Evolutionary conservation across 2,888 invertebrate genomes (phyloP).

Genomic region (Heliconius ethilla): DNA sequence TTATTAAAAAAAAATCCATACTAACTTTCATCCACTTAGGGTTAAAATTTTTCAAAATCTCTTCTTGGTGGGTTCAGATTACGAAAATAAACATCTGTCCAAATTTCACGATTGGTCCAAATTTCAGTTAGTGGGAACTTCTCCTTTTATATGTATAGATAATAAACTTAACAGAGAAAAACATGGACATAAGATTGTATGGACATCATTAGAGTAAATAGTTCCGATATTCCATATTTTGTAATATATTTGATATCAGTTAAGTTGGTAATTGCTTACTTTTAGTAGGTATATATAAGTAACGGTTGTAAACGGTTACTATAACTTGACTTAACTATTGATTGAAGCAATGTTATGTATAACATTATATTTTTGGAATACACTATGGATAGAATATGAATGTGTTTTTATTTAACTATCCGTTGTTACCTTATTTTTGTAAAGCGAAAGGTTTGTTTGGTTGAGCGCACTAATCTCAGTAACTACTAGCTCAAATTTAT

Average conservation of each 20-base stretch:
- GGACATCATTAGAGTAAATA: slow-evolving; percentile 8
- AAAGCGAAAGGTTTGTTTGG: neutral
- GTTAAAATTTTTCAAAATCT: too few relatives aligned
- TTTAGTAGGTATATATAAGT: slow-evolving; percentile 24
- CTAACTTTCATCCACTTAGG: too few relatives aligned
- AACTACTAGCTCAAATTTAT: too few relatives aligned
- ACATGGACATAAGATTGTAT: slow-evolving; percentile 15
- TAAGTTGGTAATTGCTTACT: slow-evolving; percentile 44
- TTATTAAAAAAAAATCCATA: too few relatives aligned
- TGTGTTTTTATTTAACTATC: slow-evolving; percentile 36
- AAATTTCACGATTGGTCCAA: too few relatives aligned
- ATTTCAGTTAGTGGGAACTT: too few relatives aligned
- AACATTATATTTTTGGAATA: slow-evolving; percentile 80
- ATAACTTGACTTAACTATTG: slow-evolving; percentile 52
- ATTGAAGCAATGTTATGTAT: slow-evolving; percentile 70
- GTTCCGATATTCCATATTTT: slow-evolving; percentile 18
- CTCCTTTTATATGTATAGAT: too few relatives aligned
- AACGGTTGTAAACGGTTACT: slow-evolving; percentile 39
- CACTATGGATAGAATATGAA: slow-evolving; percentile 68
- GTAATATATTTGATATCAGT: slow-evolving; percentile 44
- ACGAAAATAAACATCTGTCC: too few relatives aligned
- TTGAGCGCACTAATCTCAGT: neutral
- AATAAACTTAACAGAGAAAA: neutral
- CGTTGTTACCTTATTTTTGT: neutral
- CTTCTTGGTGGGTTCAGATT: too few relatives aligned